Percentiles rank a stretch among this genome's conserved stretches.
phyloP scores from a whole-genome alignment of 2,888 invertebrate genomes.

The Monopis laevigella region DNA sequence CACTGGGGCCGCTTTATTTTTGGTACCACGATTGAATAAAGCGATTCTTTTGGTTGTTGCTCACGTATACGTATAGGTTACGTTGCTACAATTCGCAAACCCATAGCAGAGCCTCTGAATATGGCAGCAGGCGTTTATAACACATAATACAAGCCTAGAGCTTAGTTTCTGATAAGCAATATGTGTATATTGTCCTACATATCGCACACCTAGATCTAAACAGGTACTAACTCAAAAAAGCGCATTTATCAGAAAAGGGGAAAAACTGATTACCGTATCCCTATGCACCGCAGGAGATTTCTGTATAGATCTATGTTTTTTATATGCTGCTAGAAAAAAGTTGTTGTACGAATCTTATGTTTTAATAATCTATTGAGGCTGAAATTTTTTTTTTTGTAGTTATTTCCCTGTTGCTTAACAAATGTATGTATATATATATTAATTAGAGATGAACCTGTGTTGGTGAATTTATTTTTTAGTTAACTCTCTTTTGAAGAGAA shows the following conservation, averaged over 20 bases:
- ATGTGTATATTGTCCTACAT: too few species aligned
- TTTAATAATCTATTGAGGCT: constrained; percentile 2
- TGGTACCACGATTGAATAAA: too few species aligned
- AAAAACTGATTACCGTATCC: constrained; percentile 7
- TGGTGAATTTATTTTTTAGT: constrained; percentile 11
- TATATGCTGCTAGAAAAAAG: constrained; percentile 5
- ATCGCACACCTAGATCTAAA: background rate
- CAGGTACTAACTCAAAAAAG: background rate
- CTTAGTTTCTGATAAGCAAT: too few species aligned
- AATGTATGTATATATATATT: constrained; percentile 9
- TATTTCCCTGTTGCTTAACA: constrained; percentile 8
- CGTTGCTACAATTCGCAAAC: too few species aligned
- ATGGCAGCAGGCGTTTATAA: too few species aligned
- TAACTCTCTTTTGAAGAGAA: constrained; percentile 5
- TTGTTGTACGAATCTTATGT: constrained; percentile 2
- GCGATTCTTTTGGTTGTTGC: too few species aligned
- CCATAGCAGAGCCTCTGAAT: too few species aligned
- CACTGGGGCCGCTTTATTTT: too few species aligned
- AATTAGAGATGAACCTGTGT: constrained; percentile 10
- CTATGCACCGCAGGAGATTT: constrained; percentile 6
- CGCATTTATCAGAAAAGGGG: constrained; percentile 4
- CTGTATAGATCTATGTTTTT: constrained; percentile 5
- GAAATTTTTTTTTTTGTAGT: constrained; percentile 4
- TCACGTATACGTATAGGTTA: too few species aligned
- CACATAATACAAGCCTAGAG: too few species aligned